Percentiles rank a stretch among this genome's conserved stretches.
Conservation (phyloP, 2,888 invertebrate genomes). For the Pristionchus arcanus region DNA sequence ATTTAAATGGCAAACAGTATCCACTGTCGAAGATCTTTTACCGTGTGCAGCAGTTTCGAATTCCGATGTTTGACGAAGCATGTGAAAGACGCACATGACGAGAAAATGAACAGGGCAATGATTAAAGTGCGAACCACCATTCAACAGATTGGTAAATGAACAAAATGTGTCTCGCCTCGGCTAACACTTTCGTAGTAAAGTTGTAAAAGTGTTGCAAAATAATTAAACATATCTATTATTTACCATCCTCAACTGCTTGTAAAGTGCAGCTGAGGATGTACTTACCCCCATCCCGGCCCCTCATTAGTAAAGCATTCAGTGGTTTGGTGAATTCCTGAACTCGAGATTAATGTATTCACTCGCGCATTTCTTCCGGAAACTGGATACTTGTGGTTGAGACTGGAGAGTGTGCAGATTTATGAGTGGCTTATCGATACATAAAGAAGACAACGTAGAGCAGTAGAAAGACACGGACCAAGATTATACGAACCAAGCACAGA, state of each 20-base stretch:
- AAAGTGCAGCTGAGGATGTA: too few species aligned
- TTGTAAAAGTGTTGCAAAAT: too few species aligned
- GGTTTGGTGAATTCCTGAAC: constrained; percentile 4
- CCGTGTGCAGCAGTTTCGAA: background rate
- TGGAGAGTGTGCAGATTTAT: background rate
- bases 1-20: too few species aligned
- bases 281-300: constrained; percentile 33
- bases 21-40: background rate
- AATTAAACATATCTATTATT: too few species aligned
- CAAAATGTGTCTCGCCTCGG: background rate
- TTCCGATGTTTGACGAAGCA: constrained; percentile 16
- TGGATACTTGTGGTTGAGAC: background rate
- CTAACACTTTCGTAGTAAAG: too few species aligned
- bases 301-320: constrained; percentile 66
- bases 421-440: background rate
- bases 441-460: background rate
- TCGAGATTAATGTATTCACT: constrained; percentile 31
- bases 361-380: constrained; percentile 21
- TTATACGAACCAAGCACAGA: background rate
- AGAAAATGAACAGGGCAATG: background rate
- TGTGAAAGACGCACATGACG: background rate
- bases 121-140: background rate
- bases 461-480: background rate
- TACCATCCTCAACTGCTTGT: too few species aligned
- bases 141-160: background rate